Evolutionary conservation across 2,113 vertebrate species (phyloP).

Genomic region (Potamarius usumacintae): DNA sequence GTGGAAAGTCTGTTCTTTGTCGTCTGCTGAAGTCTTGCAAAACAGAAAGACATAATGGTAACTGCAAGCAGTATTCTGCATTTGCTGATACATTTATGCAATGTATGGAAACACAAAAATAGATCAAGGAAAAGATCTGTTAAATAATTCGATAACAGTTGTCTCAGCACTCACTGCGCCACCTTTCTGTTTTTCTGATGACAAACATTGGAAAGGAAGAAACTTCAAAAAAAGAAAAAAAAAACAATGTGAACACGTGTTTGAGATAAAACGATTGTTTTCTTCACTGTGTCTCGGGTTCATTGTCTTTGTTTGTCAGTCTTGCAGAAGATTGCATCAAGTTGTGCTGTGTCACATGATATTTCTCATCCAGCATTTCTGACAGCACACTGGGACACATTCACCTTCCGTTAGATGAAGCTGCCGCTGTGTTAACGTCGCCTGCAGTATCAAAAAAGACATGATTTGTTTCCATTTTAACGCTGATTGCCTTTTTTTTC

Average conservation of each 20-base stretch:
- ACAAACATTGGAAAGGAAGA: not conserved
- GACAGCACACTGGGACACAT: conserved; percentile 32
- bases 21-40: conserved; percentile 33
- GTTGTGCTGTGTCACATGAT: conserved; percentile 19
- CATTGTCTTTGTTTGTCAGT: conserved; percentile 37
- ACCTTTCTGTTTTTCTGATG: conserved; percentile 13
- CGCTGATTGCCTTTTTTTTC: conserved; percentile 13
- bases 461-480: conserved; percentile 27
- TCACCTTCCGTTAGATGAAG: conserved; percentile 12
- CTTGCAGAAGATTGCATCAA: conserved; percentile 56
- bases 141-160: not conserved
- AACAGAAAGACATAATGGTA: not conserved
- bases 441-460: not conserved
- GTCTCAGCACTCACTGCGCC: not conserved
- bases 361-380: conserved; percentile 24
- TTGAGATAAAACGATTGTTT: conserved; percentile 13
- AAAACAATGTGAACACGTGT: not conserved
- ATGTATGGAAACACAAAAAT: not conserved
- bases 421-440: not conserved
- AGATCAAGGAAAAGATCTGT: conserved; percentile 28
- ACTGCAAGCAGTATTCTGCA: not conserved
- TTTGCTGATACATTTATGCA: conserved; percentile 4
- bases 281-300: conserved; percentile 20
- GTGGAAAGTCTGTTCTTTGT: conserved; percentile 13
- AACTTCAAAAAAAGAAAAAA: not conserved